These are phyloP conservation scores for Pipistrellus pipistrellus DNA, from an alignment of 2,797 vertebrate species.

Conservation along the genomic window DNA sequence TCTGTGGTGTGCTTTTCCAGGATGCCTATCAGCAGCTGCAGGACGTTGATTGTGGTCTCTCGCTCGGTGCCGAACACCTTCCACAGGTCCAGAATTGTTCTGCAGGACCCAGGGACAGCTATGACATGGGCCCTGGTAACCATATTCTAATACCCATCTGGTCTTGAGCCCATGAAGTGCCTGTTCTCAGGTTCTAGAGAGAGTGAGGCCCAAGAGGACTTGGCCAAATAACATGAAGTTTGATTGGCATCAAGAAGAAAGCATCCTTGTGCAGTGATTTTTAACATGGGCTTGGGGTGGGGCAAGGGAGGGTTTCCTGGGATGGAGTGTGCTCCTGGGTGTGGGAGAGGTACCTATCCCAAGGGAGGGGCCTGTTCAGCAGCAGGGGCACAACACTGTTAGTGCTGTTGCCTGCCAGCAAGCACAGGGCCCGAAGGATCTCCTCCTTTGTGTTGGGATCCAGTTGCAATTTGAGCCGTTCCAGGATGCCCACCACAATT, in stretches of 20 bases:
- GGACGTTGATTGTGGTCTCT: conserved; percentile 18
- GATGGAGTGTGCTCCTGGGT: neutral
- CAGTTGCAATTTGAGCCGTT: neutral
- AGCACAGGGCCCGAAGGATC: conserved; percentile 50
- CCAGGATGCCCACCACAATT: conserved; percentile 32
- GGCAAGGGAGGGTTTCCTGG: too few species aligned
- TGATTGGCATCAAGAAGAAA: neutral
- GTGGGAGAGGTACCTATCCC: conserved; percentile 18
- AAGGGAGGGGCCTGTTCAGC: conserved; percentile 59
- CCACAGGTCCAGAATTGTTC: conserved; percentile 55
- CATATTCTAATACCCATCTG: neutral
- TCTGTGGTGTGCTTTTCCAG: neutral
- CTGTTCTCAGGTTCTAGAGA: neutral
- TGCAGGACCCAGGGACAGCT: neutral
- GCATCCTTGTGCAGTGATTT: neutral
- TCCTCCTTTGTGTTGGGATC: conserved; percentile 49
- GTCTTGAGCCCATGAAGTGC: neutral
- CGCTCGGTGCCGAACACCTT: neutral
- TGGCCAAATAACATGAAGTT: neutral
- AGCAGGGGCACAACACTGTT: neutral
- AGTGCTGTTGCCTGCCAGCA: conserved; percentile 52
- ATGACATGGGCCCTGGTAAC: neutral
- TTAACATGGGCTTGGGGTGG: neutral
- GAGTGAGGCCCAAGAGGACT: neutral
- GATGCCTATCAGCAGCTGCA: conserved; percentile 35